Evolutionary conservation across 2,888 invertebrate genomes (phyloP).

Genomic region (Dicroscelio sp.): DNA sequence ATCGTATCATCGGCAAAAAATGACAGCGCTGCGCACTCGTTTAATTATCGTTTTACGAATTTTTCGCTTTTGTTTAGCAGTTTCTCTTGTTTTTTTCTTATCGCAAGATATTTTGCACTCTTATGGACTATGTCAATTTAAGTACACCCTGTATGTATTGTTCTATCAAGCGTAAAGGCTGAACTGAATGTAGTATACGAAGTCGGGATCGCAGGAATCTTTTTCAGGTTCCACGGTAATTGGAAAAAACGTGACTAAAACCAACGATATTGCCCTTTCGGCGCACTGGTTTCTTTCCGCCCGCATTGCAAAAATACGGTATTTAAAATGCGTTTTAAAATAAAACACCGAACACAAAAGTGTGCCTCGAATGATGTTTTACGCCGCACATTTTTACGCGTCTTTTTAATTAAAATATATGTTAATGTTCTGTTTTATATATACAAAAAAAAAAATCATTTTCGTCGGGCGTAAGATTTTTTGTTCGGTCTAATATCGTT

Average conservation of each 20-base stretch:
- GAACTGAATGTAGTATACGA: constrained; percentile 70
- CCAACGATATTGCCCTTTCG: constrained; percentile 69
- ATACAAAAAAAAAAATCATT: too few relatives aligned
- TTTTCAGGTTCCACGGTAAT: constrained; percentile 63
- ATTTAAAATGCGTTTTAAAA: too few relatives aligned
- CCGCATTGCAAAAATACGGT: too few relatives aligned
- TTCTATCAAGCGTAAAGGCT: constrained; percentile 64
- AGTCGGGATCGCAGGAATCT: constrained; percentile 55
- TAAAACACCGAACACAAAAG: too few relatives aligned
- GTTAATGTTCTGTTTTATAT: too few relatives aligned
- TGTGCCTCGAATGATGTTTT: too few relatives aligned
- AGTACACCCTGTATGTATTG: constrained; percentile 74
- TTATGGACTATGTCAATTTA: constrained; percentile 62
- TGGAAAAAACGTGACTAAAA: constrained; percentile 67
- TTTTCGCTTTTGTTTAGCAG: background rate
- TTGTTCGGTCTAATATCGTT: too few relatives aligned
- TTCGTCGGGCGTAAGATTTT: too few relatives aligned
- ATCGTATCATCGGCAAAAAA: background rate
- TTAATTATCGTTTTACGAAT: constrained; percentile 31
- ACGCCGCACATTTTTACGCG: too few relatives aligned
- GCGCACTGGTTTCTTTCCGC: constrained; percentile 55
- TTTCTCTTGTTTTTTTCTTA: constrained; percentile 12
- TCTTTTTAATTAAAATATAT: too few relatives aligned
- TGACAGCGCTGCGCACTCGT: background rate
- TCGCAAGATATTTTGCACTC: constrained; percentile 48